Percentiles rank a stretch among this genome's conserved stretches.
phyloP scores from a whole-genome alignment of 2,113 vertebrate genomes.

The Herpailurus yagouaroundi region DNA sequence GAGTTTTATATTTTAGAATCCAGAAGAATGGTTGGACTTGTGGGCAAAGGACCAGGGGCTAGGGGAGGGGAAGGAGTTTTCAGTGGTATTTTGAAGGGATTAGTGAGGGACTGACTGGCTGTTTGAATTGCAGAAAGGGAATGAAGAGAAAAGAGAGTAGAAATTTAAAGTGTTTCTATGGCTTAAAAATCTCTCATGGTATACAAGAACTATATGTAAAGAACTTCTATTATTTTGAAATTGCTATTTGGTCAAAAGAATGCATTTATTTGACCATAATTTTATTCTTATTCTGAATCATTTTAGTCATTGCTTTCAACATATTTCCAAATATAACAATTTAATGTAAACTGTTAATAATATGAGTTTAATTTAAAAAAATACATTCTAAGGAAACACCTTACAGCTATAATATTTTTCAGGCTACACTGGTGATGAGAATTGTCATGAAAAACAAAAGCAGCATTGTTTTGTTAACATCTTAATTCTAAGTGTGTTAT shows the following conservation, averaged over 20 bases:
- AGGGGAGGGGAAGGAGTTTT: neutral
- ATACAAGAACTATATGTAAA: neutral
- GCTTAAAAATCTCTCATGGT: neutral
- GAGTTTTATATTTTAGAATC: neutral
- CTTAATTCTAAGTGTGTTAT: fast-evolving
- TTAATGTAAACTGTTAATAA: neutral
- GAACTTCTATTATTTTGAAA: neutral
- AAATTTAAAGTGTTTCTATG: neutral
- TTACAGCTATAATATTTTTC: neutral
- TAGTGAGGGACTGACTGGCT: neutral
- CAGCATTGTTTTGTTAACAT: neutral
- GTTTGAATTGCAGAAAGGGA: neutral
- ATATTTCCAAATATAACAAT: neutral
- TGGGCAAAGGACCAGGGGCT: neutral
- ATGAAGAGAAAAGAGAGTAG: neutral
- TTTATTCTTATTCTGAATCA: neutral
- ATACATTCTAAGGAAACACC: neutral
- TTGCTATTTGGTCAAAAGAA: neutral
- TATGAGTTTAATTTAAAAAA: neutral
- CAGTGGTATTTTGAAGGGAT: neutral
- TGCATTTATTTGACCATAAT: neutral
- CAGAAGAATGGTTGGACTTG: neutral
- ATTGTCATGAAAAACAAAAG: neutral
- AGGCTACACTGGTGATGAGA: neutral
- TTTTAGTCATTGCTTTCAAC: neutral